Evolutionary conservation across 23 tunicate genomes (phyloP), one percentile per base, ranked within the genome.

Genomic region (Aplidium turbinatum): DNA sequence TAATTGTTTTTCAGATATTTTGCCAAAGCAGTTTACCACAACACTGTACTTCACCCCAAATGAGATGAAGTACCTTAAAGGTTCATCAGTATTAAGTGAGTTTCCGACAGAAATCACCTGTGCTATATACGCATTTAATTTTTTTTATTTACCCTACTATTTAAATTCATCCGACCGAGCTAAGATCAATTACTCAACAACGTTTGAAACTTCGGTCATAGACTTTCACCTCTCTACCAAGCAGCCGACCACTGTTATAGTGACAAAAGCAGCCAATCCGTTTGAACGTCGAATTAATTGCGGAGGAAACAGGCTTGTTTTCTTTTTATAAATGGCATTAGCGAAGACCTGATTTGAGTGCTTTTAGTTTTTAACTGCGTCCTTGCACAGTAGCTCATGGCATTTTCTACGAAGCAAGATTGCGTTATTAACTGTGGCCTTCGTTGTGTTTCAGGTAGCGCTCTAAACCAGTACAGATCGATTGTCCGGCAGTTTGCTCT

Each of bases 401-500:
- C 7, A 21, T 20, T 11, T 55, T 55, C 21, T 11, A 42, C 48
- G 9, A 42, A 42, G 13, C 60, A 54, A 11, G 6, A 4, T 54
- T 22, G 21, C 60, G 24, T 5, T n/a, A 18, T 54, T 13, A 5
- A 54, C 60, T 26, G 21, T 54, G 19, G 24, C 60, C 6, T n/a
- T 26, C 4, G 19, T 54, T 54, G 61, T 66, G n/a, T 39, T 73
- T 2, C 73, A 91, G 97, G 75, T 47, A 58, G 22, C 39, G 91
- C 97, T 1, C 32, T 91, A 26, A 42, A 75, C 47, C 97, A 91
- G 26, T 91, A 72, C 68, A 91, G 79, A 50, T 78, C 85, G 19
- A 91, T 91, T 32, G 91, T 87, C 9, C 76, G 97, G 40, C 97
- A 91, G 50, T 91, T 85, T 38, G 78, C 84, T 5, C 51, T 91